Base-by-base conservation (phyloP, 1,140 invertebrate species). In the Rhynchophorus ferrugineus region DNA sequence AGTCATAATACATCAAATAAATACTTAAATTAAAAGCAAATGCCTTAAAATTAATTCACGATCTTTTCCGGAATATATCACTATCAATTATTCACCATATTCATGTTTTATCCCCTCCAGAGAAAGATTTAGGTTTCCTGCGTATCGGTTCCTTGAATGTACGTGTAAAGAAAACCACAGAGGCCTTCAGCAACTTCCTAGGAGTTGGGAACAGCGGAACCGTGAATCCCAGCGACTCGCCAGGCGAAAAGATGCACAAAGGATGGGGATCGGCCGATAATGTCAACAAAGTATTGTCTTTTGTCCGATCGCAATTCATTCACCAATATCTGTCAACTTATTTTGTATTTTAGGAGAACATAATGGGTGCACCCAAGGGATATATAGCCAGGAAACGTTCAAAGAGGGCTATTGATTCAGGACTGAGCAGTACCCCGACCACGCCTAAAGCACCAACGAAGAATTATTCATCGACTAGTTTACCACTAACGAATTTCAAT, bases 81-180 rank as follows among this genome's bases (percentile, higher is more conserved):
- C n/a, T n/a, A n/a, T n/a, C n/a, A n/a, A n/a, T n/a, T n/a, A n/a
- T n/a, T n/a, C n/a, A n/a, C n/a, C n/a, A n/a, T n/a, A n/a, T n/a
- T n/a, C n/a, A n/a, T n/a, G n/a, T n/a, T n/a, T n/a, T n/a, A n/a
- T n/a, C n/a, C n/a, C n/a, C n/a, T 59, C 54, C 48, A 66, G 87
- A 90, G 73, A 89, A 87, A 78, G 87, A 90, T 73, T 78, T 80
- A 72, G 81, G 87, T 63, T 91, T 94, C 71, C 79, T 92, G 55
- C 79, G 89, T 61, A 91, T 93, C 75, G 89, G 90, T 58, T 94
- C 90, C 6, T 72, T 94, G 65, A 92, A 92, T 73, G 88, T 92
- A 33, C 79, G 89, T 64, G 89, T 92, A 63, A 91, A 92, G 74
- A 89, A 87, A 69, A 91, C 89, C 18, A 91, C 88, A 36, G 88